Evolutionary conservation across 2,888 invertebrate genomes (phyloP).

Genomic region (Leptarthrus brevirostris): DNA sequence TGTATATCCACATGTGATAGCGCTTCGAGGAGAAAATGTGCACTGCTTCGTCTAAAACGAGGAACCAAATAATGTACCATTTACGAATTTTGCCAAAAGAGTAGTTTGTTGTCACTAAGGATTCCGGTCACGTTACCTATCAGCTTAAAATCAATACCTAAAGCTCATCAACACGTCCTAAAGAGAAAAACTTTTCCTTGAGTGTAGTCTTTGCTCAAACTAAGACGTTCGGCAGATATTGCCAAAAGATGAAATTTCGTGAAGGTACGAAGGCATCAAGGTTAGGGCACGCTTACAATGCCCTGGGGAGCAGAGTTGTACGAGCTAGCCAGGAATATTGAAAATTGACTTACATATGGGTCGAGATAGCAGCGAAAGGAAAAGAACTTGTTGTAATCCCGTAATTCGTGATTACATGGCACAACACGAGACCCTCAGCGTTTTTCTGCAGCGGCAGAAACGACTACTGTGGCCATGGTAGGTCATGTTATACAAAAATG

Average conservation of each 20-base stretch:
- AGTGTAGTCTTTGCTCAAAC: constrained; percentile 21
- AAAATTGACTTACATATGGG: constrained; percentile 41
- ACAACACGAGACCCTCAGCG: constrained; percentile 39
- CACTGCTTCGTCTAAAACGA: background rate
- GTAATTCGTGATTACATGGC: constrained; percentile 52
- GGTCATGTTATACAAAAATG: constrained; percentile 53
- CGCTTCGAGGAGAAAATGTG: background rate
- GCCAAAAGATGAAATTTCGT: constrained; percentile 32
- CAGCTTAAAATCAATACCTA: constrained; percentile 64
- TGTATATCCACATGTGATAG: no score
- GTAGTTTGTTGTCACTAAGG: constrained; percentile 13
- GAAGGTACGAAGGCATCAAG: constrained; percentile 10
- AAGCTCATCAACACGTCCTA: constrained; percentile 59
- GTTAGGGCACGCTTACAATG: constrained; percentile 6
- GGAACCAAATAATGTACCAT: constrained; percentile 1
- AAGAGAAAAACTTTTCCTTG: constrained; percentile 51
- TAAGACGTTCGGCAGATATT: background rate
- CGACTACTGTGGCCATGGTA: constrained; percentile 39
- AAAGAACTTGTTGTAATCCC: constrained; percentile 9
- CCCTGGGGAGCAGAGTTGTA: constrained; percentile 21
- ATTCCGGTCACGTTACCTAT: constrained; percentile 62
- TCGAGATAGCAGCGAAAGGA: constrained; percentile 23
- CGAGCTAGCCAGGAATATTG: constrained; percentile 37
- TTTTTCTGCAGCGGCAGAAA: background rate
- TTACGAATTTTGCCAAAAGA: background rate